Conservation (phyloP, 1,140 invertebrate genomes). For the Tetramorium alpestre region DNA sequence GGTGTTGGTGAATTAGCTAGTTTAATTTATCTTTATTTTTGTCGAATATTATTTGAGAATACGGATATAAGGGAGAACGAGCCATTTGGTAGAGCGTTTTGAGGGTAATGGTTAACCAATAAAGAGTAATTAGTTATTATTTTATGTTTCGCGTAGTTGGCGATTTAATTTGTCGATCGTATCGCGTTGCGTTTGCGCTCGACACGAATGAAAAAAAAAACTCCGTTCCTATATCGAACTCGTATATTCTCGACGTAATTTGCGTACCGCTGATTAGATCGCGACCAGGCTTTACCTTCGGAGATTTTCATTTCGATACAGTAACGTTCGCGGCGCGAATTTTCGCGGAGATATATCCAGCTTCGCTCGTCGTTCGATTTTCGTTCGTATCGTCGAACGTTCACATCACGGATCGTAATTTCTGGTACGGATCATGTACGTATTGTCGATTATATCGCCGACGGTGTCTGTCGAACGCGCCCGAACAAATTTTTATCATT, state of each 20-base stretch:
- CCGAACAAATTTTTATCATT: constrained; percentile 56
- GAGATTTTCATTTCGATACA: constrained; percentile 60
- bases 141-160: constrained; percentile 17
- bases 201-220: not conserved
- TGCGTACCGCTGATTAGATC: constrained; percentile 51
- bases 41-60: not conserved
- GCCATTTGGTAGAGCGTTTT: constrained; percentile 4
- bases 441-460: constrained; percentile 51
- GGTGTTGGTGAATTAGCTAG: not conserved
- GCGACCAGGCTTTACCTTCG: constrained; percentile 48
- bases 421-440: constrained; percentile 28
- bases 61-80: not conserved
- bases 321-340: constrained; percentile 37
- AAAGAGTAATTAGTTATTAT: constrained; percentile 53
- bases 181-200: constrained; percentile 6
- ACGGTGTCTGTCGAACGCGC: constrained; percentile 17
- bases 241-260: constrained; percentile 51
- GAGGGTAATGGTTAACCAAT: constrained; percentile 38
- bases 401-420: constrained; percentile 48
- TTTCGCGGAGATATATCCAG: constrained; percentile 48
- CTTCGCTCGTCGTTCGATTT: constrained; percentile 37
- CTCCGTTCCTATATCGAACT: constrained; percentile 23
- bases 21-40: not conserved
- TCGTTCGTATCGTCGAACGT: constrained; percentile 43
- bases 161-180: constrained; percentile 39